phyloP scores from a whole-genome alignment of 1,140 invertebrate species.

The Zaprionus lachaisei region DNA sequence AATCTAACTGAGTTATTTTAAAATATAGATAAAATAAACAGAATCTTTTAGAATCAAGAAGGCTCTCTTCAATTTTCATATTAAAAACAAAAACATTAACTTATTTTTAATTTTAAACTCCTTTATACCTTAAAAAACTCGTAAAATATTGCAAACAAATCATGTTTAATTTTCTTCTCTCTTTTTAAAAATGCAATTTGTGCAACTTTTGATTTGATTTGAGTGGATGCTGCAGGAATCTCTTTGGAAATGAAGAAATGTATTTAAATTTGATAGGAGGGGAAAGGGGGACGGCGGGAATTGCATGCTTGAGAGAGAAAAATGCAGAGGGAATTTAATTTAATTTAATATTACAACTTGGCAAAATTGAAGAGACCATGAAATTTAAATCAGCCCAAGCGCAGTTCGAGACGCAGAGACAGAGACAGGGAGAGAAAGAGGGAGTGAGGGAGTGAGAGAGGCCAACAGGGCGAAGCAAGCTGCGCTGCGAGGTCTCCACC shows the following conservation, averaged over 20 bases:
- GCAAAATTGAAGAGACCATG: slow-evolving; percentile 76
- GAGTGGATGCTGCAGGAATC: slow-evolving; percentile 2
- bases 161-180: not conserved
- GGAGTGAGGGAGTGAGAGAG: slow-evolving; percentile 27
- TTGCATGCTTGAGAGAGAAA: slow-evolving; percentile 3
- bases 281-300: not conserved
- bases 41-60: no score
- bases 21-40: no score
- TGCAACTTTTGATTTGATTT: slow-evolving; percentile 1
- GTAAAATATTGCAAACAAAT: no score
- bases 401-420: slow-evolving; percentile 39
- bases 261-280: not conserved
- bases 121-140: not conserved
- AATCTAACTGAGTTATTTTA: no score
- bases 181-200: slow-evolving; percentile 1
- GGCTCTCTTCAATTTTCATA: no score
- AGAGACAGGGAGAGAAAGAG: slow-evolving; percentile 21
- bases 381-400: slow-evolving; percentile 74
- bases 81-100: no score
- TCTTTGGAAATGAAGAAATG: not conserved
- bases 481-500: slow-evolving; percentile 57
- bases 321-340: slow-evolving; percentile 71
- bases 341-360: slow-evolving; percentile 75
- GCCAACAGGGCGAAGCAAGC: slow-evolving; percentile 24
- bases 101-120: not conserved